Evolutionary conservation across 2,888 invertebrate genomes (phyloP), one percentile per base, ranked within the genome.

Genomic region (Thyatira batis): DNA sequence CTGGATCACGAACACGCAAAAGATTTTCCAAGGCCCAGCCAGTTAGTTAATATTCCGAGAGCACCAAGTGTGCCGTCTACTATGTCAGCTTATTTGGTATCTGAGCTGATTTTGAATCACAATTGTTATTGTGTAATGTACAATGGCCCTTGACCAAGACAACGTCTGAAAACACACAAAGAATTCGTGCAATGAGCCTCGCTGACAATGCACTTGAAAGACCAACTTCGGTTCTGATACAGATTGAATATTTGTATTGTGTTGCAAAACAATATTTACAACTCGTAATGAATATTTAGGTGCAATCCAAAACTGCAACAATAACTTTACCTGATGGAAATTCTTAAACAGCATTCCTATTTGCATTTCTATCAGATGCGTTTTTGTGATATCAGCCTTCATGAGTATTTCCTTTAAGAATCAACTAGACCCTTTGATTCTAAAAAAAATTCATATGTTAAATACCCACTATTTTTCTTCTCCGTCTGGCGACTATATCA

Each of bases 31-130:
- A 84, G 84, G 81, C 63, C 69, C 60, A 45, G 64, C 55, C 60
- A 62, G 63, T 70, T 79, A 70, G 71, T 87, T 85, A 84, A 74
- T 84, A 87, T 87, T 85, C 87, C 59, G 69, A 57, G 65, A 71
- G 73, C 73, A 73, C 57, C 63, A 57, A 39, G 66, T 54, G 59
- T 56, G 60, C 64, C 63, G 66, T 63, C 69, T 68, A 82, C 83
- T 75, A 71, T 77, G 84, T 82, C 78, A 76, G 75, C 85, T 71
- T 82, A 85, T 87, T 85, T 85, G 85, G 86, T 76, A 71, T 73
- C 80, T 67, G 74, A 71, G 70, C 79, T 80, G 84, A 80, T 82
- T 82, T 76, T 75, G 84, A 84, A 85, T 85, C 71, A 77, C 84
- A 85, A 86, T 87, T 73, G 80, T 79, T 70, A 72, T 84, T 85